Evolutionary conservation across 2,888 invertebrate species (phyloP).

Genomic region (Leptinotarsa peninsularis): DNA sequence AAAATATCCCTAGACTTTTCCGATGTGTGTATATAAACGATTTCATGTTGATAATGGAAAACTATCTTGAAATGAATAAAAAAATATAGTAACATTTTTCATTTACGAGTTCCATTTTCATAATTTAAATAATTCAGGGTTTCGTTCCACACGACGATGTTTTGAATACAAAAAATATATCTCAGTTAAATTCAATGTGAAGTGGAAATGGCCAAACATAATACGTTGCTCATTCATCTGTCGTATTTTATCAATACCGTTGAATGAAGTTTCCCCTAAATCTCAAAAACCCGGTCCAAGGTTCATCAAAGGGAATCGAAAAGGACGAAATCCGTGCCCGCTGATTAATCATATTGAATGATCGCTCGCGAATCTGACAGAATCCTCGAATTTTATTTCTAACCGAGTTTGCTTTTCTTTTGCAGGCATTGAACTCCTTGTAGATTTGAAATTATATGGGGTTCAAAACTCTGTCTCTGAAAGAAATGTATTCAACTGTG

Average conservation of each 20-base stretch:
- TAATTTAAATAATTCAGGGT: too few species aligned
- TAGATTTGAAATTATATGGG: not conserved
- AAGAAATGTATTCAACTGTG: conserved; percentile 8
- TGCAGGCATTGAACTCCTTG: not conserved
- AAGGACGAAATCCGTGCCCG: not conserved
- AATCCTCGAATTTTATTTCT: not conserved
- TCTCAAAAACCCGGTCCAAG: not conserved
- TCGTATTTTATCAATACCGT: too few species aligned
- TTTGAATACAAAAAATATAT: not conserved
- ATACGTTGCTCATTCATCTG: too few species aligned
- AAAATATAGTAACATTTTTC: too few species aligned
- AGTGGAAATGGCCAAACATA: too few species aligned
- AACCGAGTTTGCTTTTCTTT: conserved; percentile 1
- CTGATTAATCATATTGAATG: conserved; percentile 11
- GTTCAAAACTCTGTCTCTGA: not conserved
- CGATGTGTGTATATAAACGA: too few species aligned
- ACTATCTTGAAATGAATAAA: too few species aligned
- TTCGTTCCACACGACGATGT: too few species aligned
- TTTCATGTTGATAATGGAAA: too few species aligned
- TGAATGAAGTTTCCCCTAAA: not conserved
- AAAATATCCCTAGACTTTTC: too few species aligned
- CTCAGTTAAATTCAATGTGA: not conserved
- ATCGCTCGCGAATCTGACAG: not conserved
- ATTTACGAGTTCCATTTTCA: too few species aligned
- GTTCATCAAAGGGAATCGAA: not conserved